Conservation (phyloP, 2,888 invertebrate species). For the Drosophila nr. fundita region DNA sequence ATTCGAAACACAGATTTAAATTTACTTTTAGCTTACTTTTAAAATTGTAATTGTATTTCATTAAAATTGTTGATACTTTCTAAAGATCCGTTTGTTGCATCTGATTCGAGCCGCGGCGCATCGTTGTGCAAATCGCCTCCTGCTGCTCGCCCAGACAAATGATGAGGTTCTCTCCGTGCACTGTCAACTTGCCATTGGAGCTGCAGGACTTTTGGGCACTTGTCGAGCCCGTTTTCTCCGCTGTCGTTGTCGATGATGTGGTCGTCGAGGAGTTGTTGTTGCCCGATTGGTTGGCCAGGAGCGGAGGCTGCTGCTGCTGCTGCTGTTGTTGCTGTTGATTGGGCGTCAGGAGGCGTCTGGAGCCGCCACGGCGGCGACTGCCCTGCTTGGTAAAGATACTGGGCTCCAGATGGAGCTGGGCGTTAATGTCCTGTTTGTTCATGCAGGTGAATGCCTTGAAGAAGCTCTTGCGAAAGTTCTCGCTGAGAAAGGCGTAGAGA, state of each 20-base stretch:
- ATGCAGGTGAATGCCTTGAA: constrained; percentile 96
- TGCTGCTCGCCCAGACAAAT: constrained; percentile 65
- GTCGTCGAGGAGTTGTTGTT: constrained; percentile 78
- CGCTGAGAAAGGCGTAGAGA: constrained; percentile 95
- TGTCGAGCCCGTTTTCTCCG: constrained; percentile 67
- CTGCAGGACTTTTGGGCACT: constrained; percentile 61
- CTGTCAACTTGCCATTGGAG: constrained; percentile 59
- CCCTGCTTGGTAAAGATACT: constrained; percentile 89
- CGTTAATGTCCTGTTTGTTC: constrained; percentile 93
- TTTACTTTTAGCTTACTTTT: background rate
- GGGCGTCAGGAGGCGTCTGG: constrained; percentile 64
- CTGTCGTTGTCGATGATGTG: constrained; percentile 73
- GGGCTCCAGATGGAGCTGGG: constrained; percentile 93
- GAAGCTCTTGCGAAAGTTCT: constrained; percentile 97
- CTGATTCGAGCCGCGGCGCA: constrained; percentile 51
- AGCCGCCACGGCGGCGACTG: constrained; percentile 75
- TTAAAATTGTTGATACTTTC: constrained; percentile 10
- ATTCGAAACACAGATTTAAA: constrained; percentile 24
- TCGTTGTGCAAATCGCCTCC: constrained; percentile 60
- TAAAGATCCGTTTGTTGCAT: constrained; percentile 71
- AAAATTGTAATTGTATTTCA: constrained; percentile 3
- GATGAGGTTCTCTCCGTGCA: constrained; percentile 59
- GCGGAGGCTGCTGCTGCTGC: constrained; percentile 34
- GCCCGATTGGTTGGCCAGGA: constrained; percentile 53
- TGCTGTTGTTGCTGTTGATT: constrained; percentile 41